Percentiles rank a stretch among this genome's conserved stretches.
Evolutionary conservation across 2,113 vertebrate genomes (phyloP).

Genomic region (Phaethon lepturus): DNA sequence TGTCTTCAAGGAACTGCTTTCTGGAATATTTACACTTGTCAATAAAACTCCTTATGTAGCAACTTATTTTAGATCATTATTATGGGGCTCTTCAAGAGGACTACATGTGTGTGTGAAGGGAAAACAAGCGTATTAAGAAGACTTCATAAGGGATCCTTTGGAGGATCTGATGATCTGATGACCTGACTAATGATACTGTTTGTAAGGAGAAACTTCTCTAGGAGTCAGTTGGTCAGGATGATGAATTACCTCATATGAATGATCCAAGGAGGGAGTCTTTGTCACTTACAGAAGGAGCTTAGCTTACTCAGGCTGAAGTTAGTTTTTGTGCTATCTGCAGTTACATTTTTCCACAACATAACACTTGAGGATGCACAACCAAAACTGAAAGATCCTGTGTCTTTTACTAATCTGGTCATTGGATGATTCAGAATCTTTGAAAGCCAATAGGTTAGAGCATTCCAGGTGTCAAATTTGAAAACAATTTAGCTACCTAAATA

Average conservation of each 20-base stretch:
- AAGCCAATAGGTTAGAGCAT: neutral
- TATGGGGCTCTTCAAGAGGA: neutral
- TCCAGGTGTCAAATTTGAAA: neutral
- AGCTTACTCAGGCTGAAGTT: neutral
- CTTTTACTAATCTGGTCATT: neutral
- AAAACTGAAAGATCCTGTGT: neutral
- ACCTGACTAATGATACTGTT: neutral
- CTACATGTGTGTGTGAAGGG: rapidly evolving
- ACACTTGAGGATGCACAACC: neutral
- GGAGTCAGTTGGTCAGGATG: neutral
- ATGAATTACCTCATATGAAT: neutral
- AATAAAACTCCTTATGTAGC: neutral
- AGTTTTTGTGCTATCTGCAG: neutral
- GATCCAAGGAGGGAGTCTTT: neutral
- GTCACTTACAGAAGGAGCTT: neutral
- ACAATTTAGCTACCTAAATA: neutral
- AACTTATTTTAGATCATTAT: neutral
- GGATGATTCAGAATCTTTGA: neutral
- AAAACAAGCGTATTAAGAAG: neutral
- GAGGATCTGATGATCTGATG: no score
- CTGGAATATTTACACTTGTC: neutral
- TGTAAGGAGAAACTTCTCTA: neutral
- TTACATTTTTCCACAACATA: neutral
- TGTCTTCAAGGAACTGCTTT: neutral
- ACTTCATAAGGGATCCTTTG: neutral